Evolutionary conservation across 2,113 vertebrate species (phyloP).

Genomic region (Salminus brasiliensis): DNA sequence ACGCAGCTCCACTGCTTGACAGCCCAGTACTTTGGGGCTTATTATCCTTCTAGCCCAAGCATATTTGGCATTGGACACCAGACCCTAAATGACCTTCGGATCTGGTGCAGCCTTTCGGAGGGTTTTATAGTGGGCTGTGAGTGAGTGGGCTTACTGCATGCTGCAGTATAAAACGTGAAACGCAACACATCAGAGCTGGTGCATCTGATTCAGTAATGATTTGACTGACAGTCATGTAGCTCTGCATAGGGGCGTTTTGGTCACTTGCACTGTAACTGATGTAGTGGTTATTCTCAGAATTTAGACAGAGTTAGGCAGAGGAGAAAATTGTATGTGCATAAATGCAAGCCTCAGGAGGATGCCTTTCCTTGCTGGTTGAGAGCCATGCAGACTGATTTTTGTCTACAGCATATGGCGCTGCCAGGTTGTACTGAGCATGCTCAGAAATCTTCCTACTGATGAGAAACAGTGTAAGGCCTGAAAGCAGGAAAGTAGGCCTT

Average conservation of each 20-base stretch:
- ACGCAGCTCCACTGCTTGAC: no score
- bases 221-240: no score
- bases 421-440: constrained; percentile 38
- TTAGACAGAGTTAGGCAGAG: background rate
- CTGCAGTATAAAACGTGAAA: no score
- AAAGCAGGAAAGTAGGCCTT: constrained; percentile 17
- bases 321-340: background rate
- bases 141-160: no score
- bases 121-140: no score
- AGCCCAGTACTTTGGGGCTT: no score
- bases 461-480: background rate
- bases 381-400: background rate
- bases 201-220: no score
- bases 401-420: background rate
- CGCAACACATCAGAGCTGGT: no score
- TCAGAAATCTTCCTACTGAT: constrained; percentile 26
- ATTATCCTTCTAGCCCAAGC: no score
- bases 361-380: background rate
- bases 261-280: background rate
- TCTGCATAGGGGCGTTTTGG: background rate
- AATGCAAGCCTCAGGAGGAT: background rate
- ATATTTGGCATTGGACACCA: no score
- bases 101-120: no score
- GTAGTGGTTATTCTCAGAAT: background rate
- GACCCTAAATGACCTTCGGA: no score